Conservation (phyloP, 1,140 invertebrate genomes). For the Chironomus tepperi region DNA sequence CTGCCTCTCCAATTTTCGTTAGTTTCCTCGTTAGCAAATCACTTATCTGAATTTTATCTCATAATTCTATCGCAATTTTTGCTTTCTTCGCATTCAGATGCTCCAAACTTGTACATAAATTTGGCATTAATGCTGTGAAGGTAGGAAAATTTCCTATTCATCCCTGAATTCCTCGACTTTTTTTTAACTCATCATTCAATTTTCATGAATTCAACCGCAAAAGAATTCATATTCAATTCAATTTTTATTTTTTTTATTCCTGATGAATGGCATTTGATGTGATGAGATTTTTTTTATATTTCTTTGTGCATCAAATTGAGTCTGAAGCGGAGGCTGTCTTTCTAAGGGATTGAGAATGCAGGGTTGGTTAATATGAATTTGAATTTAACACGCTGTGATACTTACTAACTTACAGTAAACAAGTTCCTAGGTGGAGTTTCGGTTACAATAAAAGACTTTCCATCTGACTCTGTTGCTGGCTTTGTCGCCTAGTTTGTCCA, state of each 20-base stretch:
- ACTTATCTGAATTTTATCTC: too few species aligned
- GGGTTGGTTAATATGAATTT: too few species aligned
- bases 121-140: neutral
- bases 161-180: neutral
- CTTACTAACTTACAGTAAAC: too few species aligned
- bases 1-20: neutral
- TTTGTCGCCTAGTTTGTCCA: too few species aligned
- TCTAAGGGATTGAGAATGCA: too few species aligned
- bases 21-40: constrained; percentile 22
- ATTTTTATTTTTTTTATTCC: neutral
- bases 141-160: neutral
- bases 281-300: neutral
- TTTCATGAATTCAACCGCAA: constrained; percentile 20
- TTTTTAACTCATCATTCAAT: constrained; percentile 21
- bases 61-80: neutral
- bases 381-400: too few species aligned
- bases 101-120: neutral
- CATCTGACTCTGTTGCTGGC: too few species aligned
- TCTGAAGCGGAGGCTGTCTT: too few species aligned
- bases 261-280: constrained; percentile 13
- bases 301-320: neutral
- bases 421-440: too few species aligned
- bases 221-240: neutral
- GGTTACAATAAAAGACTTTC: too few species aligned
- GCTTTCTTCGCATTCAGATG: neutral